Conservation (phyloP, 1,140 invertebrate genomes). For the Linepithema humile region DNA sequence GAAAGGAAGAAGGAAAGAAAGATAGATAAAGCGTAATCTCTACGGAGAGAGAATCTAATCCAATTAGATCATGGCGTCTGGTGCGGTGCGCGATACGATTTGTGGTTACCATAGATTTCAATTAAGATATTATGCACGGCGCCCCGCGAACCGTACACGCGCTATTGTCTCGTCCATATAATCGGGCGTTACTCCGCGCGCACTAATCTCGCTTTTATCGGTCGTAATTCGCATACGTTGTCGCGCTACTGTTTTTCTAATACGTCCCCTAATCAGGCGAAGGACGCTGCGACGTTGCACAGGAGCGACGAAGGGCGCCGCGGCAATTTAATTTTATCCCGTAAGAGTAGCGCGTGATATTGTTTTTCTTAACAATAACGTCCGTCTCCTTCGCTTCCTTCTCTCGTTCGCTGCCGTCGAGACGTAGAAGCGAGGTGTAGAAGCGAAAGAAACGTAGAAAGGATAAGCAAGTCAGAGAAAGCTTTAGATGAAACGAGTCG, state of each 20-base stretch:
- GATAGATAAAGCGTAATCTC: slow-evolving; percentile 64
- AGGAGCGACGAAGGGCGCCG: slow-evolving; percentile 49
- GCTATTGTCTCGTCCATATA: slow-evolving; percentile 53
- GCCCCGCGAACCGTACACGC: slow-evolving; percentile 66
- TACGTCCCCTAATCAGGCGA: neutral
- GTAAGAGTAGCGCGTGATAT: slow-evolving; percentile 12
- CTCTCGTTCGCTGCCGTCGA: neutral
- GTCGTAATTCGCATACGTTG: neutral
- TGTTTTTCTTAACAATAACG: slow-evolving; percentile 19
- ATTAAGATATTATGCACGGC: slow-evolving; percentile 77
- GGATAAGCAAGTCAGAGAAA: neutral
- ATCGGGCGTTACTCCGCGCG: slow-evolving; percentile 43
- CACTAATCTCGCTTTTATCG: slow-evolving; percentile 53
- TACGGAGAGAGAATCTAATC: slow-evolving; percentile 74
- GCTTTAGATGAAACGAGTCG: no score
- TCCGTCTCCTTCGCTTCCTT: neutral
- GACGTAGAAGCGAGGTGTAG: neutral
- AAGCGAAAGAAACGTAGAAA: neutral
- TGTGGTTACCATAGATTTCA: slow-evolving; percentile 76
- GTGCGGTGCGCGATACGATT: slow-evolving; percentile 67
- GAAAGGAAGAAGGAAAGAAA: slow-evolving; percentile 28
- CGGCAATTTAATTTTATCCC: slow-evolving; percentile 41
- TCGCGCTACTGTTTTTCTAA: slow-evolving; percentile 16
- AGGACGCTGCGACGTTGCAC: slow-evolving; percentile 26
- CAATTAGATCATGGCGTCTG: slow-evolving; percentile 75